Conservation (phyloP, 2,113 vertebrate genomes). For the Triplophysa tibetana region DNA sequence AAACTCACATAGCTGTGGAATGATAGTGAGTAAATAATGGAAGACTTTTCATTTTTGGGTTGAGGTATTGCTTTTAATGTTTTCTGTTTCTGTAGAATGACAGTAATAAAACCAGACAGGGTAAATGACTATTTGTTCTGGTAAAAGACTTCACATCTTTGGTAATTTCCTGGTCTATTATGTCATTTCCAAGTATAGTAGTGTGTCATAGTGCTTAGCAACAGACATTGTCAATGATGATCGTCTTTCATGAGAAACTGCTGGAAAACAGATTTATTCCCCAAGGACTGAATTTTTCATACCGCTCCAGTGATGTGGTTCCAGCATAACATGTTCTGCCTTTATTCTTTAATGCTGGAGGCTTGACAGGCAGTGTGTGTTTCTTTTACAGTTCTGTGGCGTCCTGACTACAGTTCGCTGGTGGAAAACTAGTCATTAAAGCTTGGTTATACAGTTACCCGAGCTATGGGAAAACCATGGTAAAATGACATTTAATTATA, state of each 20-base stretch:
- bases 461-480: too few species aligned
- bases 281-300: neutral
- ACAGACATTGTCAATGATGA: slow-evolving; percentile 21
- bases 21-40: too few species aligned
- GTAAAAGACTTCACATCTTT: neutral
- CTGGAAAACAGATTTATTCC: neutral
- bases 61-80: neutral
- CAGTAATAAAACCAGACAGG: slow-evolving; percentile 46
- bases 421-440: slow-evolving; percentile 16
- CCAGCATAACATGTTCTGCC: neutral
- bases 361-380: neutral
- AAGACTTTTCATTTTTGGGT: too few species aligned
- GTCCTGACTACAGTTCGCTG: neutral
- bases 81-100: slow-evolving; percentile 41
- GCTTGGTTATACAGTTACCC: neutral
- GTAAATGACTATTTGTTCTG: slow-evolving; percentile 30
- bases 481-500: too few species aligned
- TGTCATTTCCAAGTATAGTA: slow-evolving; percentile 10
- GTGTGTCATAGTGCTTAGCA: slow-evolving; percentile 11
- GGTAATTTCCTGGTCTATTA: neutral
- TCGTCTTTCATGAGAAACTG: neutral
- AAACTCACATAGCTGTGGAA: too few species aligned
- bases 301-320: neutral
- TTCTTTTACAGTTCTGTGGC: slow-evolving; percentile 19
- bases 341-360: neutral